A percentile compares a stretch with the other conserved stretches of the same genome.
These are phyloP conservation scores for Paguma larvata DNA, from an alignment of 2,797 vertebrate genomes.

Conservation along the genomic window DNA sequence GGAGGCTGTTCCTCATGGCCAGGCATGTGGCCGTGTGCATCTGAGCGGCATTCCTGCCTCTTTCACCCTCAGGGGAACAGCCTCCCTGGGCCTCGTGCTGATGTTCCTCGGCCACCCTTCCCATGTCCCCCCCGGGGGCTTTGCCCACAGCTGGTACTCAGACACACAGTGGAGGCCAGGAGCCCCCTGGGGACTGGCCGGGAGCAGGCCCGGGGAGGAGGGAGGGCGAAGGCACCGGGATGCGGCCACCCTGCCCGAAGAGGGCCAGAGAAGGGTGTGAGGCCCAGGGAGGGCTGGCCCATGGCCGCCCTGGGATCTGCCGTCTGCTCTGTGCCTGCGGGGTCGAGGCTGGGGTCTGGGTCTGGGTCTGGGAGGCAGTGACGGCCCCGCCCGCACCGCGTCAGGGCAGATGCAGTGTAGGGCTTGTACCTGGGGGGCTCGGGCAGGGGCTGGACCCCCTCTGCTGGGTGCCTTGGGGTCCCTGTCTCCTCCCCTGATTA, in stretches of 20 bases:
- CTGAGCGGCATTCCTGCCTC: accelerated
- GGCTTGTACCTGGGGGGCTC: neutral
- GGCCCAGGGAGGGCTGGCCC: neutral
- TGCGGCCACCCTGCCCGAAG: neutral
- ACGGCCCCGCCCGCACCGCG: neutral
- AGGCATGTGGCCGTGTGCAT: neutral
- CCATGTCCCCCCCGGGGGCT: neutral
- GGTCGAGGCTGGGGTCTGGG: neutral
- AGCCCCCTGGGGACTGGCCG: neutral
- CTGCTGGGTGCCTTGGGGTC: neutral
- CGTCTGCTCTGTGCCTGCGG: neutral
- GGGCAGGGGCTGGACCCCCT: neutral
- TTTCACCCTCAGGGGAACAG: neutral
- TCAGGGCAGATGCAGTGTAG: neutral
- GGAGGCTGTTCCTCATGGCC: neutral
- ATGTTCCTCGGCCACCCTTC: neutral
- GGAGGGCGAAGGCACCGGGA: neutral
- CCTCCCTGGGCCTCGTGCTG: neutral
- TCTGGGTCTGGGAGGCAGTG: neutral
- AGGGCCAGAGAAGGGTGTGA: neutral
- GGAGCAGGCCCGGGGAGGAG: accelerated
- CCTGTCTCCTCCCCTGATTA: neutral
- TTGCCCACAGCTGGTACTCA: neutral
- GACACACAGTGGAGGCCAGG: neutral
- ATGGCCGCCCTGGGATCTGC: neutral